Percentiles rank a stretch among this genome's conserved stretches.
Evolutionary conservation across 1,140 invertebrate species (phyloP).

Genomic region (Heliconius eleuchia): DNA sequence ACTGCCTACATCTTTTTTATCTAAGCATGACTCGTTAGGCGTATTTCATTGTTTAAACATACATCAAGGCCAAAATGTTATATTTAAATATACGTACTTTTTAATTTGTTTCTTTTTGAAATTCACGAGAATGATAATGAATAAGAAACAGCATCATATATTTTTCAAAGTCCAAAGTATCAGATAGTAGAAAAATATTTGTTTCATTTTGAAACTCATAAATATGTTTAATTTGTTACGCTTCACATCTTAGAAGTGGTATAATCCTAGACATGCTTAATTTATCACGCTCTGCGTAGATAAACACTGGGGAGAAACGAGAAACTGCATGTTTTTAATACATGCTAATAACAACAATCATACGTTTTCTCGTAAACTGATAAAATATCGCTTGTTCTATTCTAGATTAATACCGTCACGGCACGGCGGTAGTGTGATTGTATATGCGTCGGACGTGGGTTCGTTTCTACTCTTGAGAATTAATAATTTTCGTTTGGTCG

Average conservation of each 20-base stretch:
- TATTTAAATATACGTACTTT: not conserved
- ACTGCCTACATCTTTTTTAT: not conserved
- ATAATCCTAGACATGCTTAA: constrained; percentile 22
- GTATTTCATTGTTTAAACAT: not conserved
- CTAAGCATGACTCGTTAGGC: not conserved
- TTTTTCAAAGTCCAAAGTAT: not conserved
- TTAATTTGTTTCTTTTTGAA: not conserved
- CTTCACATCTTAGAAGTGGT: constrained; percentile 6
- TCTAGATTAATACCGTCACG: no score
- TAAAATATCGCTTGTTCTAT: not conserved
- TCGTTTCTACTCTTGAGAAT: not conserved
- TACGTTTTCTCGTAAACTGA: constrained; percentile 19
- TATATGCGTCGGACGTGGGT: not conserved
- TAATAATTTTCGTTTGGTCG: not conserved
- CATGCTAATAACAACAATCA: constrained; percentile 23
- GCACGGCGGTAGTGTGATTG: no score
- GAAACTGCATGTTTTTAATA: constrained; percentile 25
- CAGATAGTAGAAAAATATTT: not conserved
- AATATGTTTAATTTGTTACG: constrained; percentile 12
- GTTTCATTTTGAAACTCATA: not conserved
- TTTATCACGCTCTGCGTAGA: constrained; percentile 18
- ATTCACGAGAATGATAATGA: not conserved
- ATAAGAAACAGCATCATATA: not conserved
- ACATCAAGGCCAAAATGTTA: not conserved
- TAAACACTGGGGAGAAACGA: constrained; percentile 19